Evolutionary conservation across 2,888 invertebrate genomes (phyloP).

Genomic region (Drosophila glabriapex): DNA sequence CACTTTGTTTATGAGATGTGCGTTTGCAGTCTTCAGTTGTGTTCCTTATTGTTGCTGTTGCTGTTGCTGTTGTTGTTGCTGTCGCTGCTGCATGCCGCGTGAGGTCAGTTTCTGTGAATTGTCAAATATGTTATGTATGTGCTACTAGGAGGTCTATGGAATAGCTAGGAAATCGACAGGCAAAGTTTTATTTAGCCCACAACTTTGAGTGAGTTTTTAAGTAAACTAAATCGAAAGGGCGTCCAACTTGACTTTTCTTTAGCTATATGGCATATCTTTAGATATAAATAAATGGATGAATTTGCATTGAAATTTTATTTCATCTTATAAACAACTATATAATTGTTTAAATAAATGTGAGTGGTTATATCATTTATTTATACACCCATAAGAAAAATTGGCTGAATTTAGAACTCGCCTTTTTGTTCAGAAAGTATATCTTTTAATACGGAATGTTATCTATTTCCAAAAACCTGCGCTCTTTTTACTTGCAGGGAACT

Average conservation of each 20-base stretch:
- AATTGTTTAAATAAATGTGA: background rate
- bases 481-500: too few relatives aligned
- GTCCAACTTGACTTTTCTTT: background rate
- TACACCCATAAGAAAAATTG: background rate
- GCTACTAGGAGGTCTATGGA: constrained; percentile 8
- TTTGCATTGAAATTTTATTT: background rate
- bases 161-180: constrained; percentile 42
- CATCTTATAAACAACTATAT: background rate
- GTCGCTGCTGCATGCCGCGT: constrained; percentile 46
- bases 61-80: constrained; percentile 12
- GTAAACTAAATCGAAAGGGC: constrained; percentile 25
- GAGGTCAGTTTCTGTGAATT: constrained; percentile 66
- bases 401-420: background rate
- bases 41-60: constrained; percentile 1
- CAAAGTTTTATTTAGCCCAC: constrained; percentile 28
- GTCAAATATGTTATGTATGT: constrained; percentile 40
- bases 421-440: background rate
- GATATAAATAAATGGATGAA: constrained; percentile 5
- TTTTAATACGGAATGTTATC: background rate
- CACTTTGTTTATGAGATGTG: constrained; percentile 63
- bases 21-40: constrained; percentile 14
- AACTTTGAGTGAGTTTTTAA: constrained; percentile 35
- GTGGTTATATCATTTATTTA: background rate
- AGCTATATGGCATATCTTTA: background rate
- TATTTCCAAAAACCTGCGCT: too few relatives aligned